Evolutionary conservation across 2,888 invertebrate genomes (phyloP).

Genomic region (Lithophane leautieri): DNA sequence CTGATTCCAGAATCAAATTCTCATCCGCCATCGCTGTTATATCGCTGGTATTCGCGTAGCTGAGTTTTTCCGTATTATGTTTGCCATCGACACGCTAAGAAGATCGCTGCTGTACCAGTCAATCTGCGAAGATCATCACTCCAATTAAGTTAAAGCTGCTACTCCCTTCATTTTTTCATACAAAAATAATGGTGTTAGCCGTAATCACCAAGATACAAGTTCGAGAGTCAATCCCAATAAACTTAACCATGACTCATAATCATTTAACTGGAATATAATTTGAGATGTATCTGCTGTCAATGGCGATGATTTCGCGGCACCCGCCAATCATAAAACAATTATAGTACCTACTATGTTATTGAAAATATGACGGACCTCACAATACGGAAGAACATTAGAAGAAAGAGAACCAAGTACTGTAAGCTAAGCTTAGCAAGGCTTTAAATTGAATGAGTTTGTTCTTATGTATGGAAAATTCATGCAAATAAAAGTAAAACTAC

Average conservation of each 20-base stretch:
- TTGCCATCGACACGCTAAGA: too few relatives aligned
- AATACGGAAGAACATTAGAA: constrained; percentile 57
- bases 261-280: constrained; percentile 50
- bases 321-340: constrained; percentile 60
- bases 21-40: background rate
- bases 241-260: constrained; percentile 42
- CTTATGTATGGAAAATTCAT: background rate
- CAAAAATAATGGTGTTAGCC: background rate
- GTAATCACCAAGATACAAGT: background rate
- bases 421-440: constrained; percentile 32
- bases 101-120: background rate
- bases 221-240: constrained; percentile 20
- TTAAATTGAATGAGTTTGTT: background rate
- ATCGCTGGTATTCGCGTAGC: too few relatives aligned
- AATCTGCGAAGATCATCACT: background rate
- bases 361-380: constrained; percentile 34
- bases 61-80: too few relatives aligned
- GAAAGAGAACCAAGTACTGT: background rate
- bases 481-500: background rate
- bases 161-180: too few relatives aligned
- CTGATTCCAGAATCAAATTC: background rate
- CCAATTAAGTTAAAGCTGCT: background rate
- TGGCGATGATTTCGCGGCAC: constrained; percentile 53
- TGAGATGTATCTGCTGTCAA: constrained; percentile 48
- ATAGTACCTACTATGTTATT: constrained; percentile 49